Evolutionary conservation across 2,113 vertebrate species (phyloP).

Genomic region (Pseudopipra pipra): DNA sequence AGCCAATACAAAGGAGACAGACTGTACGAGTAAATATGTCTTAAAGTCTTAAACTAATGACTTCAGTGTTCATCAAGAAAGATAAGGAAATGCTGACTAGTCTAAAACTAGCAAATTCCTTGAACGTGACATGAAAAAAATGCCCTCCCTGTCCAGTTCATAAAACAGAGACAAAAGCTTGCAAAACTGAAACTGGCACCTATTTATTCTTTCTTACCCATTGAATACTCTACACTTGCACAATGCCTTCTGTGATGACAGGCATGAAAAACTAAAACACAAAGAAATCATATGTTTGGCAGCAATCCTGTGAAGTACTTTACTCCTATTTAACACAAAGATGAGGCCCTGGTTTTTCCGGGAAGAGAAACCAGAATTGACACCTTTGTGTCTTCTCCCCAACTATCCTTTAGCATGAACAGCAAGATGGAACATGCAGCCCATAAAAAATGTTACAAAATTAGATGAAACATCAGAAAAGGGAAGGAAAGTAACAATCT

Average conservation of each 20-base stretch:
- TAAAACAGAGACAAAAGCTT: not conserved
- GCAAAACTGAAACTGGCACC: not conserved
- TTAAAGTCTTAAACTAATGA: not conserved
- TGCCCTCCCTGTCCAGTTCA: not conserved
- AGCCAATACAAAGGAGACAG: not conserved
- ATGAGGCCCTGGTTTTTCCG: not conserved
- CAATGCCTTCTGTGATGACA: not conserved
- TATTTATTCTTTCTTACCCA: not conserved
- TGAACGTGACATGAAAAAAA: not conserved
- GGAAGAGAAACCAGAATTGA: not conserved
- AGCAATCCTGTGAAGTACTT: not conserved
- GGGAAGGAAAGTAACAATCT: not conserved
- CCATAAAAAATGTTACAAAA: not conserved
- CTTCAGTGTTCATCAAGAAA: not conserved
- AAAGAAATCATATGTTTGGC: not conserved
- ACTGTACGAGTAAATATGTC: not conserved
- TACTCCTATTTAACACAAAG: not conserved
- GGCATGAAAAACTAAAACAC: not conserved
- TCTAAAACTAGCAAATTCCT: not conserved
- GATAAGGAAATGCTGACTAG: not conserved
- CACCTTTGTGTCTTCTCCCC: not conserved
- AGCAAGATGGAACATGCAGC: not conserved
- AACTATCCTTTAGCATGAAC: not conserved
- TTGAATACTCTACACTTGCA: not conserved
- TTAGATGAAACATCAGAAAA: not conserved